Evolutionary conservation across 2,888 invertebrate species (phyloP), one percentile per base, ranked within the genome.

Genomic region (Drosophila peninsularis): DNA sequence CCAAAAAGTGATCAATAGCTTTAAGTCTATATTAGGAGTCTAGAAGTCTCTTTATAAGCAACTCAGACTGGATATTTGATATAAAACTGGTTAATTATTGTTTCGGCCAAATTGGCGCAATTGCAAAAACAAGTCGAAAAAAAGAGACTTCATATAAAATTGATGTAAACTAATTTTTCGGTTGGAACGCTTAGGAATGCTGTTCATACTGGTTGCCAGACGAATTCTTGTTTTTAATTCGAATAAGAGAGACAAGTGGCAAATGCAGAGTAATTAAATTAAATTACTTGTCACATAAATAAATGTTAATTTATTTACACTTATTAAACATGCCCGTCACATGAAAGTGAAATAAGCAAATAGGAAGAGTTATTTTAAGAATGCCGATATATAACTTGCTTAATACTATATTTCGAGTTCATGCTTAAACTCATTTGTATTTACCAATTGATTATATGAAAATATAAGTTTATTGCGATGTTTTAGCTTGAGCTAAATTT

Each of bases 1-100:
- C 57, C 64, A 69, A 75, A 64, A 78, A 62, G 14, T 63, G 52
- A 65, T 47, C 30, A 7, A 39, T 63, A 30, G 17, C 6, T n/a
- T 9, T 49, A 57, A 19, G 17, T 17, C n/a, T 39, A 60, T 27
- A 13, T 13, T 34, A 34, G 13, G 34, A 34, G 4, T 34, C 13
- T 34, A 34, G 13, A 41, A 41, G 5, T 19, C 10, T 27, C n/a
- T 24, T 30, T 21, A 10, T 47, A 30, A 30, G 30, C 30, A 3
- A 30, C 13, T 11, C 17, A 30, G 17, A 30, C 17, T 17, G 30
- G 1, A 19, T 17, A 17, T 19, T 19, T 5, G 0, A 7, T 13
- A 30, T 47, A 11, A 42, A 36, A 17, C 39, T 19, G 3, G 14
- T 42, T 21, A 21, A 21, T 21, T 19, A 7, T 19, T 19, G 17